phyloP scores from a whole-genome alignment of 2,888 invertebrate species.

The Argyra leucocephala region DNA sequence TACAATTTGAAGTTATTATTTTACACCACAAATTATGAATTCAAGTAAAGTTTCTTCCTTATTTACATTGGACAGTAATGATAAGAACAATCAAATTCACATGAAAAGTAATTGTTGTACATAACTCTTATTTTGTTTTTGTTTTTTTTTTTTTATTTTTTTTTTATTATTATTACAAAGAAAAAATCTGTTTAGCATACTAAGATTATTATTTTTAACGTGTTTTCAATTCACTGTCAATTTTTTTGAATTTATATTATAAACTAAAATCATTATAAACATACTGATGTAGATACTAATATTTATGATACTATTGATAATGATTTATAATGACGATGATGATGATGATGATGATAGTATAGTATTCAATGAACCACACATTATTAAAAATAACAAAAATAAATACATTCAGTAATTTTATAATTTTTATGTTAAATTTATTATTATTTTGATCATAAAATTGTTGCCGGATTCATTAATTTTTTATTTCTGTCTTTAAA shows the following conservation, averaged over 20 bases:
- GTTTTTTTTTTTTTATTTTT: neutral
- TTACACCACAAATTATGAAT: neutral
- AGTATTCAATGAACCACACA: neutral
- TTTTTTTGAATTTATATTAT: too few species aligned
- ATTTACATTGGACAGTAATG: neutral
- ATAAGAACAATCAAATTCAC: slow-evolving; percentile 1
- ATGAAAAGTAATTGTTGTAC: neutral
- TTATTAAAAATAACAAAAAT: neutral
- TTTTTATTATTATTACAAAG: neutral
- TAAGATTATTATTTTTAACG: neutral
- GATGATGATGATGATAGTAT: too few species aligned
- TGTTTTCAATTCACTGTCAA: too few species aligned
- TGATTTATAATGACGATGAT: too few species aligned
- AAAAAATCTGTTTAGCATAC: neutral
- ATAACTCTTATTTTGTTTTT: neutral
- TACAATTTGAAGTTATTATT: too few species aligned
- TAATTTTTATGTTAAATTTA: neutral
- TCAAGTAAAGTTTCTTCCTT: neutral
- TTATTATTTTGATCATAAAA: neutral
- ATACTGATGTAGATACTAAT: too few species aligned
- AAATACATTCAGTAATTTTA: neutral
- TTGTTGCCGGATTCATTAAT: neutral
- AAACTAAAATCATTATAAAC: too few species aligned
- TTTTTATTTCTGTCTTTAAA: neutral
- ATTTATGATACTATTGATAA: too few species aligned